Evolutionary conservation across 2,888 invertebrate species (phyloP).

Genomic region (Hoplodrina blanda): DNA sequence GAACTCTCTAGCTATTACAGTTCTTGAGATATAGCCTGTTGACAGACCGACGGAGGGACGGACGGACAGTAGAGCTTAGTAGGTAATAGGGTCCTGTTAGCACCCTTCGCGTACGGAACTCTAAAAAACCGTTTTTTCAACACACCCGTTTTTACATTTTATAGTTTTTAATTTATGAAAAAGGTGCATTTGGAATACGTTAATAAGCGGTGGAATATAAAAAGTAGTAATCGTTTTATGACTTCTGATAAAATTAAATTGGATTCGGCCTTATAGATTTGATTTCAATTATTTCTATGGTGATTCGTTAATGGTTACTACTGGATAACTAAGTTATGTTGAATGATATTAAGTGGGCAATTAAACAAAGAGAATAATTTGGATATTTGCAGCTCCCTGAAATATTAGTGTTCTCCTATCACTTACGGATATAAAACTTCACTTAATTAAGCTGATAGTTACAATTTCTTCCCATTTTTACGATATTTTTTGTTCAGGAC

Average conservation of each 20-base stretch:
- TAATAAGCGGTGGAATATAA: constrained; percentile 38
- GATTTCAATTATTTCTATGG: constrained; percentile 32
- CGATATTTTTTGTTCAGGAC: too few species aligned
- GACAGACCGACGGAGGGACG: too few species aligned
- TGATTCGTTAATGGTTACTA: constrained; percentile 21
- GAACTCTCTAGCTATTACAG: too few species aligned
- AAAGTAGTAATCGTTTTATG: constrained; percentile 33
- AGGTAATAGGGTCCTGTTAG: too few species aligned
- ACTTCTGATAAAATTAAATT: constrained; percentile 40
- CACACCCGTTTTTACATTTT: constrained; percentile 37
- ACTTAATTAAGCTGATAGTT: too few species aligned
- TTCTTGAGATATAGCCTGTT: too few species aligned
- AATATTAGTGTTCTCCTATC: too few species aligned
- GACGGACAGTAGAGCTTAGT: too few species aligned
- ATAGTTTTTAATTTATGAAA: constrained; percentile 52
- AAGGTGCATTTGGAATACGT: constrained; percentile 52
- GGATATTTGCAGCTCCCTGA: too few species aligned
- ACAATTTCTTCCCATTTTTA: too few species aligned
- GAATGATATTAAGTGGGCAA: background rate
- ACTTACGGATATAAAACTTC: too few species aligned
- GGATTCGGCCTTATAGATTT: constrained; percentile 36
- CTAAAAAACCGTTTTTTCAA: constrained; percentile 33
- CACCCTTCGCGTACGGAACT: too few species aligned
- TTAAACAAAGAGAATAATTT: background rate
- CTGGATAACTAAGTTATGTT: constrained; percentile 17